Percentiles rank a stretch among this genome's conserved stretches.
Evolutionary conservation across 2,113 vertebrate genomes (phyloP).

Genomic region (Tupaia tana): DNA sequence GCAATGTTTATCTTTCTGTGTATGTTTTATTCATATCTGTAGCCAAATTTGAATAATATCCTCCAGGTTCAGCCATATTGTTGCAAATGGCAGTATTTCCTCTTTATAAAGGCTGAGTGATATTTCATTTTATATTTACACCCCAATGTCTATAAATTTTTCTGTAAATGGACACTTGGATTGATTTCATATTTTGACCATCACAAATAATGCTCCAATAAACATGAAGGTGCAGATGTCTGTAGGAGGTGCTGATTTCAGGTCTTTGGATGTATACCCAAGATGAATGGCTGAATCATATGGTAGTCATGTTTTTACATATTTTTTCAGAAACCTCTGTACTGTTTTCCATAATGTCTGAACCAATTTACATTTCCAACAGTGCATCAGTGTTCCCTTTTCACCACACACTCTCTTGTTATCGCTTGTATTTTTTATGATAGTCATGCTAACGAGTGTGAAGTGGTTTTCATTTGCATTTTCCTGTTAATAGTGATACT

Average conservation of each 20-base stretch:
- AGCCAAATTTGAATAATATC: background rate
- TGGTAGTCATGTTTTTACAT: background rate
- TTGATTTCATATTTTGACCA: background rate
- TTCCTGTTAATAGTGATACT: background rate
- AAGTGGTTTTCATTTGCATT: background rate
- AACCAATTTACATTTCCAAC: background rate
- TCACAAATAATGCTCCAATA: background rate
- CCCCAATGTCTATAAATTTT: background rate
- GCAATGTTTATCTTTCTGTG: background rate
- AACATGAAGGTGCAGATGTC: too few relatives aligned
- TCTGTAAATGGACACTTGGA: background rate
- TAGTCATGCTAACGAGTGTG: background rate
- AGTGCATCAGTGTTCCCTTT: accelerated
- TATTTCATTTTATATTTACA: background rate
- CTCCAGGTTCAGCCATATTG: background rate
- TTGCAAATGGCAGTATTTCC: background rate
- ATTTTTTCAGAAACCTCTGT: background rate
- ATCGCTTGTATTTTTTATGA: background rate
- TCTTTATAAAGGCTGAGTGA: background rate
- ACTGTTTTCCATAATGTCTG: background rate
- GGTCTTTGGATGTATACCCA: background rate
- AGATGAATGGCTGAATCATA: background rate
- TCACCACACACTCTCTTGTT: too few relatives aligned
- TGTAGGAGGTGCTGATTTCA: background rate
- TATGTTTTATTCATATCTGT: background rate